phyloP scores from a whole-genome alignment of 2,888 invertebrate genomes.

The Bibio marci region DNA sequence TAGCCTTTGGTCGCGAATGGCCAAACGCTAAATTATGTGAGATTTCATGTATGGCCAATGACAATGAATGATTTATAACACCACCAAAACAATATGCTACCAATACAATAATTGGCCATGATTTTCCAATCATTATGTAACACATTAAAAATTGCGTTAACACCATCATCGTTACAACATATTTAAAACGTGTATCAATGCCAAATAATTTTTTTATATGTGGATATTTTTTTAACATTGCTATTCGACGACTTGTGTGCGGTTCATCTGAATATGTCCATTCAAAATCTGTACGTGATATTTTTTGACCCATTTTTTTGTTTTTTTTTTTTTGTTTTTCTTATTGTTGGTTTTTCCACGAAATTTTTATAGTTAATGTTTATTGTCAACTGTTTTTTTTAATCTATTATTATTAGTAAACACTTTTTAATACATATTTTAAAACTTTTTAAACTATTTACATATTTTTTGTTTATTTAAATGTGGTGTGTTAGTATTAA shows the following conservation, averaged over 20 bases:
- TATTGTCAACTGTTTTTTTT: too few species aligned
- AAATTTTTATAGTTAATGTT: too few species aligned
- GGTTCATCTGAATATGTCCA: constrained; percentile 91
- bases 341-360: too few species aligned
- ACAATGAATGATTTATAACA: constrained; percentile 85
- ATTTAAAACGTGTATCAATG: constrained; percentile 74
- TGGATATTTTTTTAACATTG: constrained; percentile 83
- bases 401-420: too few species aligned
- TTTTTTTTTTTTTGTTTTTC: too few species aligned
- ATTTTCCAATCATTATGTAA: constrained; percentile 53
- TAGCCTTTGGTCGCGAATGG: constrained; percentile 60
- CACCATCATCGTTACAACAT: constrained; percentile 69
- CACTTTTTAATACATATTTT: too few species aligned
- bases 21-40: constrained; percentile 89
- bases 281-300: constrained; percentile 80
- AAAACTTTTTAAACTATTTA: too few species aligned
- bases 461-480: too few species aligned
- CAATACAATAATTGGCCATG: constrained; percentile 58
- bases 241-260: constrained; percentile 73
- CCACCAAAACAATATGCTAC: constrained; percentile 91
- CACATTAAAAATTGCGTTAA: constrained; percentile 52
- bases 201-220: constrained; percentile 67
- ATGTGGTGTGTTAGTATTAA: too few species aligned
- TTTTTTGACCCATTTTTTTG: constrained; percentile 62
- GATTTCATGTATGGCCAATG: constrained; percentile 84